phyloP scores from a whole-genome alignment of 2,888 invertebrate species.

The Nudaria mundana region DNA sequence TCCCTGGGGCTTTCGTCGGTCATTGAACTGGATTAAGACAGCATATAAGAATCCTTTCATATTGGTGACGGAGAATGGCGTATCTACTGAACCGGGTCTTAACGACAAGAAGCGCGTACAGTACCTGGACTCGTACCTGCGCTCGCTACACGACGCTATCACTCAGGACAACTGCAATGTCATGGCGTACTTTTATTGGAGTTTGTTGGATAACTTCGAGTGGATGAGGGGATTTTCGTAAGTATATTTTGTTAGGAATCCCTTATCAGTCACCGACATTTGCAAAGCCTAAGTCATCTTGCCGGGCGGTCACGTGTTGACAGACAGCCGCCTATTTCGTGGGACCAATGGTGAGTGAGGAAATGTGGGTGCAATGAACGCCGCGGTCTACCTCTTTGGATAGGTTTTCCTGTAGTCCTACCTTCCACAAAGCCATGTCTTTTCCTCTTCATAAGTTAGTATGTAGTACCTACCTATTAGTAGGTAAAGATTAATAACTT shows the following conservation, averaged over 20 bases:
- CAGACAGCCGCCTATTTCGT: too few species aligned
- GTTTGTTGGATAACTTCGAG: constrained; percentile 90
- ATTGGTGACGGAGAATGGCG: constrained; percentile 83
- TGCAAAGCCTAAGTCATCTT: too few species aligned
- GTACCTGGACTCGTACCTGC: constrained; percentile 76
- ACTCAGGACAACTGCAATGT: constrained; percentile 80
- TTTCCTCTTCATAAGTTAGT: too few species aligned
- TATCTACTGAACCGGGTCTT: constrained; percentile 67
- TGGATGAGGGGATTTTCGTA: constrained; percentile 88
- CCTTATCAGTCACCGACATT: too few species aligned
- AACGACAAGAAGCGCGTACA: constrained; percentile 73
- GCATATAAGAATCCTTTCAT: constrained; percentile 81
- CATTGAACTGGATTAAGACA: constrained; percentile 82
- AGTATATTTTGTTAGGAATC: constrained; percentile 36
- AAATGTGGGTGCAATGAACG: too few species aligned
- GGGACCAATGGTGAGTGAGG: too few species aligned
- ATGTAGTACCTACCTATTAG: too few species aligned
- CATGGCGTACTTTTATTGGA: constrained; percentile 88
- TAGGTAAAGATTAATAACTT: too few species aligned
- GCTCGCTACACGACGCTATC: constrained; percentile 68
- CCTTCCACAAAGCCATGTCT: too few species aligned
- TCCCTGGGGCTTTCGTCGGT: constrained; percentile 84
- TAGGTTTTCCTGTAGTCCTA: too few species aligned
- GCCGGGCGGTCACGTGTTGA: too few species aligned
- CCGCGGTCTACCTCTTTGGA: too few species aligned